Conservation (phyloP, 1,140 invertebrate genomes). For the Psix sp. region DNA sequence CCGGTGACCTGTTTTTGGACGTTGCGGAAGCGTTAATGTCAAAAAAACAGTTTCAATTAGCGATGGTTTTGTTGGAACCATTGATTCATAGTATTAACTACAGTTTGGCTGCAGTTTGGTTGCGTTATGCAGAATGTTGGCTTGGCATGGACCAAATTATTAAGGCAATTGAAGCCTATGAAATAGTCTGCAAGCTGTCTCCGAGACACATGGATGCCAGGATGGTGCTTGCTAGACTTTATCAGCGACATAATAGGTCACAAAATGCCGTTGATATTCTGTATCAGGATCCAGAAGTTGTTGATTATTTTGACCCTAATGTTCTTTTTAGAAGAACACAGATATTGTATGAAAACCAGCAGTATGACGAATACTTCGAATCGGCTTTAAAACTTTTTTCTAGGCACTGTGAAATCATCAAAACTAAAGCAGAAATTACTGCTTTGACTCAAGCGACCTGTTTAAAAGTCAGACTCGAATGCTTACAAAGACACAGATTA, state of each 20-base stretch:
- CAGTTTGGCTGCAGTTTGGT: slow-evolving; percentile 91
- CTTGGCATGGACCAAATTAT: slow-evolving; percentile 83
- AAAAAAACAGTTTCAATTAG: slow-evolving; percentile 82
- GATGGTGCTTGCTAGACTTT: slow-evolving; percentile 86
- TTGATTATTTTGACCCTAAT: slow-evolving; percentile 82
- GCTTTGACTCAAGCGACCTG: slow-evolving; percentile 68
- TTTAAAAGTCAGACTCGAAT: slow-evolving; percentile 71
- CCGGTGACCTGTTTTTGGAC: slow-evolving; percentile 93
- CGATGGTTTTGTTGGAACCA: slow-evolving; percentile 81
- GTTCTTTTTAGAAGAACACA: slow-evolving; percentile 87
- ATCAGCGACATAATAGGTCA: slow-evolving; percentile 84
- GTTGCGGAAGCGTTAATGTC: slow-evolving; percentile 92
- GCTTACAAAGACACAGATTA: slow-evolving; percentile 78
- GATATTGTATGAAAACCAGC: slow-evolving; percentile 83
- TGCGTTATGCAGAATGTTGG: slow-evolving; percentile 92
- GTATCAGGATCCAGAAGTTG: slow-evolving; percentile 82
- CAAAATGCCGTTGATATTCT: slow-evolving; percentile 88
- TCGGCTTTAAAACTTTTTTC: slow-evolving; percentile 85
- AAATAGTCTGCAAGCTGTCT: slow-evolving; percentile 86
- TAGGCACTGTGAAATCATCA: slow-evolving; percentile 83
- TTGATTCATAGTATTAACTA: slow-evolving; percentile 83
- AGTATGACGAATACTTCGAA: slow-evolving; percentile 85
- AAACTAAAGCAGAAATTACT: slow-evolving; percentile 83
- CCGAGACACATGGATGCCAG: slow-evolving; percentile 90
- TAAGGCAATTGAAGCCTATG: slow-evolving; percentile 88